Base-by-base conservation (phyloP, 2,797 vertebrate species). In the Ctenopoma kingsleyae region DNA sequence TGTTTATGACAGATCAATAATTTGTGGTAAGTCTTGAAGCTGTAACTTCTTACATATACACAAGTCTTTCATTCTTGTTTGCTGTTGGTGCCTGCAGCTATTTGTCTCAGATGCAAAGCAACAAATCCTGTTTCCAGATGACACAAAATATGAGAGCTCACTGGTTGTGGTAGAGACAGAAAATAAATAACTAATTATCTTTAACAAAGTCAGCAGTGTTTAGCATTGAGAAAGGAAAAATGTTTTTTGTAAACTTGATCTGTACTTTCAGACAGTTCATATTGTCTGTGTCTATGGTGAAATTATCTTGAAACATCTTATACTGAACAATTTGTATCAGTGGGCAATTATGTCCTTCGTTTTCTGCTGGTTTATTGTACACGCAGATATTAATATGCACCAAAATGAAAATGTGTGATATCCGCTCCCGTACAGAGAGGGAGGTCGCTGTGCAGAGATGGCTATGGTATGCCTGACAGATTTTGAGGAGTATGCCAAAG, bases 381-480 rank as follows among this genome's bases (percentile, higher is more conserved):
- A 7, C 49, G 3, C 38, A 36, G 4, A 17, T 2, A 47, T 60
- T 13, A 41, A 11, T 19, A 16, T 23, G 22, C 0, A 1, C 38
- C 7, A n/a, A 7, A 27, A 1, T 62, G 11, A 68, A 30, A 17
- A 8, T 23, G 8, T 52, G 15, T 54, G 13, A 1, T 16, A 1
- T 50, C 1, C 69, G 35, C 17, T 53, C 23, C 50, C 64, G 25
- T 22, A 9, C 77, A 94, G 94, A 81, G 93, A 94, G 48, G 86
- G 89, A 20, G 80, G 57, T 32, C 81, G 62, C 48, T 93, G 86
- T 83, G 92, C 63, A 9, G 92, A 95, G 80, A 98, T 98, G 96
- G 61, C 95, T 36, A 91, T 97, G 93, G 95, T 96, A 16, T 98
- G 96, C 82, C 86, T 99, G 76, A 94, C 93, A 8, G 98, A 99